Evolutionary conservation across 2,113 vertebrate genomes (phyloP), one percentile per base, ranked within the genome.

Genomic region (Gymnogyps californianus): DNA sequence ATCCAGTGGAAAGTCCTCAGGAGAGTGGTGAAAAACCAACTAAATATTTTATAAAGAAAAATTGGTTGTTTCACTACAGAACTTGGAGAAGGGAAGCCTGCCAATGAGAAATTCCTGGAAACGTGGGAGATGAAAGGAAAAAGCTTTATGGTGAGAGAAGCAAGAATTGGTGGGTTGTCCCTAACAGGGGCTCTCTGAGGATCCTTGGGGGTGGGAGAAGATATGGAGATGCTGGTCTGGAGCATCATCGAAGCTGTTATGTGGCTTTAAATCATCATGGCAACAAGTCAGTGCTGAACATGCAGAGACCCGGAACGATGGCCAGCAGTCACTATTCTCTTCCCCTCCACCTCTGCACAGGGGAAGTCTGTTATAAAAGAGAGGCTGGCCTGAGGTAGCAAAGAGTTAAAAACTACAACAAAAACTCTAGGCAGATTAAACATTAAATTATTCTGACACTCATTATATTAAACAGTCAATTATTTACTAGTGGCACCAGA

Each of bases 391-490:
- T 1, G 3, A 90, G 76, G 15, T 34, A 93, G 28, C 7, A 70
- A 81, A 80, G 66, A 70, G 71, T 94, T 91, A 84, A 94, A 90
- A 87, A 12, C 22, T 55, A 38, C 26, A 47, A 4, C 16, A 47
- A 52, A 64, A 74, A 28, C 9, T 44, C 69, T 31, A 65, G 78
- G 36, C 38, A 92, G 90, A 89, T 93, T 86, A 93, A 91, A 94
- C 70, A 49, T 91, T 87, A 91, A 92, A 72, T 88, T 93, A 83
- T 92, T 96, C 88, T 95, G 75, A 76, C 87, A 77, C 10, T 83
- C n/a, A 34, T 79, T 81, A 38, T 89, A 86, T 87, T 96, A 91
- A 95, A 88, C 61, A 92, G 75, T 84, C 83, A 95, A 87, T 95
- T 92, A 96, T 92, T 96, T 96, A 91, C 86, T 87, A 55, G 51